Percentiles rank a stretch among this genome's conserved stretches.
These are phyloP conservation scores for Myathropa florea DNA, from an alignment of 2,888 invertebrate genomes.

Conservation along the genomic window DNA sequence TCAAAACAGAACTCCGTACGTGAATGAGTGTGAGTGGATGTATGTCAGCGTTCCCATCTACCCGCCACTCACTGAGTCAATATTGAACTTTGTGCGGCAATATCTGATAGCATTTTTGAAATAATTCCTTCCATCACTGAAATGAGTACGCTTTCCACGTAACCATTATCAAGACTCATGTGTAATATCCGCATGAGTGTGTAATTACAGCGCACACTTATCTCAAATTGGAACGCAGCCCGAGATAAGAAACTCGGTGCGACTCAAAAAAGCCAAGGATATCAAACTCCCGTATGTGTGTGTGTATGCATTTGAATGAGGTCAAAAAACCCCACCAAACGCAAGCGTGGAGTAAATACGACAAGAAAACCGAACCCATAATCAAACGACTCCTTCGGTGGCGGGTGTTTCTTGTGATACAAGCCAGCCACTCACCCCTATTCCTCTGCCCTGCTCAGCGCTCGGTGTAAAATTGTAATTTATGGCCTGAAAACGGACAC, in stretches of 20 bases:
- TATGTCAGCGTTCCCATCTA: not conserved
- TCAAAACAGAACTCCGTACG: conserved; percentile 12
- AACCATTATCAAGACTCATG: not conserved
- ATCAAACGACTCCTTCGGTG: conserved; percentile 30
- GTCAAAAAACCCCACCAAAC: conserved; percentile 14
- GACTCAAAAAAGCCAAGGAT: conserved; percentile 6
- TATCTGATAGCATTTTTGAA: conserved; percentile 24
- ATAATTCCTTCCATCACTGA: conserved; percentile 6
- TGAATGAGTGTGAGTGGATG: not conserved
- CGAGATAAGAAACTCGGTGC: conserved; percentile 60
- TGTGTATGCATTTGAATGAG: conserved; percentile 9
- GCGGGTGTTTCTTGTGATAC: conserved; percentile 40
- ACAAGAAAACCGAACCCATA: conserved; percentile 40
- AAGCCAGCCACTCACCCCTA: conserved; percentile 4
- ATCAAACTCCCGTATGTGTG: not conserved
- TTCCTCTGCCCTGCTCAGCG: not conserved
- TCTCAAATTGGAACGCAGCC: conserved; percentile 55
- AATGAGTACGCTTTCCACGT: conserved; percentile 2
- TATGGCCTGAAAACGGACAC: conserved; percentile 58
- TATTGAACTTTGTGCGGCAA: conserved; percentile 42
- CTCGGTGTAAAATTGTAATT: conserved; percentile 57
- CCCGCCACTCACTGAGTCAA: conserved; percentile 43
- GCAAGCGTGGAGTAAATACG: not conserved
- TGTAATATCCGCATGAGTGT: conserved; percentile 43
- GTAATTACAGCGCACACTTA: conserved; percentile 40